A percentile compares a stretch with the other conserved stretches of the same genome.
Evolutionary conservation across 2,888 invertebrate species (phyloP).

Genomic region (Syrista parreyssii): DNA sequence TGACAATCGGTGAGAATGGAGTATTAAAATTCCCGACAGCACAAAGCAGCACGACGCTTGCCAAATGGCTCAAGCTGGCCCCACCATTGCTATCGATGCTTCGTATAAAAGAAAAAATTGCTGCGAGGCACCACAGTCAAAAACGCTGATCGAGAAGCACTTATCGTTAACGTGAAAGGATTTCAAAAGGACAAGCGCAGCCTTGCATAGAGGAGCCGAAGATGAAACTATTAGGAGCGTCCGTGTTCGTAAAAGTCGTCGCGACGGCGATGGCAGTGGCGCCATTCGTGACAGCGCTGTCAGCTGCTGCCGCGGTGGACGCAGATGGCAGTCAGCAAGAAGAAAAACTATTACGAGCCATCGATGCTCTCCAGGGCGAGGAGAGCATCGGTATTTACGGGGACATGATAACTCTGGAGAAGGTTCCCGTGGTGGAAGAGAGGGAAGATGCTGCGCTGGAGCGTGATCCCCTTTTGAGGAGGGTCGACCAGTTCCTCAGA

Average conservation of each 20-base stretch:
- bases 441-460: conserved; percentile 17
- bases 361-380: conserved; percentile 52
- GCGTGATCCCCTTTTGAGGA: conserved; percentile 54
- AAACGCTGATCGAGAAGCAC: conserved; percentile 34
- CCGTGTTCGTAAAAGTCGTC: too few relatives aligned
- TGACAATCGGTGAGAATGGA: conserved; percentile 28
- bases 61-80: conserved; percentile 62
- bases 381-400: conserved; percentile 51
- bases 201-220: conserved; percentile 12
- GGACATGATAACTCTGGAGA: conserved; percentile 54
- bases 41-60: conserved; percentile 51
- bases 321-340: conserved; percentile 33
- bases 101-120: conserved; percentile 60
- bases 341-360: conserved; percentile 43
- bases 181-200: background rate
- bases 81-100: conserved; percentile 50
- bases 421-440: conserved; percentile 37
- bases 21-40: conserved; percentile 61
- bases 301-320: conserved; percentile 7
- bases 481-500: conserved; percentile 56
- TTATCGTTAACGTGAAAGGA: conserved; percentile 8
- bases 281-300: conserved; percentile 7
- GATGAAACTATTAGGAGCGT: conserved; percentile 32
- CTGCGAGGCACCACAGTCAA: conserved; percentile 53
- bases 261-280: conserved; percentile 18